These are phyloP conservation scores for Hydrolagus affinis DNA, from an alignment of 2,113 vertebrate species.

Conservation along the genomic window DNA sequence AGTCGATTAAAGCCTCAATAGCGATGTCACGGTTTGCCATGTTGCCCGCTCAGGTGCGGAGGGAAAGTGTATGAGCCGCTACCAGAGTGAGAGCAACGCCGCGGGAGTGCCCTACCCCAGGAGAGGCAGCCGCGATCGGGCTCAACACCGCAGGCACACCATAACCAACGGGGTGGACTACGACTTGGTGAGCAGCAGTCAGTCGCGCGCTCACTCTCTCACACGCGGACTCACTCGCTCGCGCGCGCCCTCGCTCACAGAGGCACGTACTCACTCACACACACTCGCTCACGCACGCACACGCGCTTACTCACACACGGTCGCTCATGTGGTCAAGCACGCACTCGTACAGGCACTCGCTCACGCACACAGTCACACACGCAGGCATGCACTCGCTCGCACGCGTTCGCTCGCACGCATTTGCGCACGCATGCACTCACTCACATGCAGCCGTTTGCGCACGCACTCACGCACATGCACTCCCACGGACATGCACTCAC, in stretches of 20 bases:
- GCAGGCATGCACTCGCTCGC: no score
- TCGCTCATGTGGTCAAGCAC: neutral
- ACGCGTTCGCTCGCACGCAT: no score
- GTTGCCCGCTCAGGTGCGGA: constrained; percentile 45
- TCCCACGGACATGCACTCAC: constrained; percentile 36
- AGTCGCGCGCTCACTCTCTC: neutral
- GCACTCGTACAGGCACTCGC: neutral
- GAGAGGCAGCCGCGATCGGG: constrained; percentile 57
- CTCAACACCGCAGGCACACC: constrained; percentile 81
- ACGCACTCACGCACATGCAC: constrained; percentile 27
- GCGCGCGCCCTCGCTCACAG: neutral
- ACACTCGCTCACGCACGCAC: no score
- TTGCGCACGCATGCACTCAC: neutral
- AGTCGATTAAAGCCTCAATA: no score
- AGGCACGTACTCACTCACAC: no score
- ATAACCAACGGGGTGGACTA: constrained; percentile 85
- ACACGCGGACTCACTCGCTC: no score
- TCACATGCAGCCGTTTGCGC: neutral
- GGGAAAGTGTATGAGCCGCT: constrained; percentile 51
- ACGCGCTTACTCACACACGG: neutral
- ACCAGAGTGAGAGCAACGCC: constrained; percentile 54
- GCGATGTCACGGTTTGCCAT: neutral
- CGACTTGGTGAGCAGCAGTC: constrained; percentile 57
- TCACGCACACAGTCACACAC: no score
- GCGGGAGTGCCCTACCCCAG: constrained; percentile 47